A percentile compares a stretch with the other conserved stretches of the same genome.
Conservation (phyloP, 2,888 invertebrate genomes). For the Temnothorax unifasciatus region DNA sequence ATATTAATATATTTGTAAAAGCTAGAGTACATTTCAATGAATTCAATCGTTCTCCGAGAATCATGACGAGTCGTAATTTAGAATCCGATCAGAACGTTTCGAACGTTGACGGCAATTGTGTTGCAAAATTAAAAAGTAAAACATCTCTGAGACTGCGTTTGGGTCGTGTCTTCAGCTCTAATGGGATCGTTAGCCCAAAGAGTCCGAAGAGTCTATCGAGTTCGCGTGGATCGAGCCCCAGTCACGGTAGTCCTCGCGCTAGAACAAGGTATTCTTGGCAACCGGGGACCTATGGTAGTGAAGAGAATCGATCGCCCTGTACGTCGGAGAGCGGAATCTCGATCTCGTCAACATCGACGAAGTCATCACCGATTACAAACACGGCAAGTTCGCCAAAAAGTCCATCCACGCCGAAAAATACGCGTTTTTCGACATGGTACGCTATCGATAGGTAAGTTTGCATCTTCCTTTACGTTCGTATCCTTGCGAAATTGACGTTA, state of each 20-base stretch:
- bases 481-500: background rate
- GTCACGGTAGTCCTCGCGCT: constrained; percentile 59
- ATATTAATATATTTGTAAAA: background rate
- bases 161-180: constrained; percentile 71
- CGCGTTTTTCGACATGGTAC: constrained; percentile 53
- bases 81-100: constrained; percentile 4
- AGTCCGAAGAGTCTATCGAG: constrained; percentile 70
- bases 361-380: constrained; percentile 35
- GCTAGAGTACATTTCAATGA: background rate
- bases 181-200: constrained; percentile 63
- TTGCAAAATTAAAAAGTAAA: constrained; percentile 61
- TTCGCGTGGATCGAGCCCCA: constrained; percentile 71
- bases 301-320: constrained; percentile 59
- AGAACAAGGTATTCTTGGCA: constrained; percentile 77
- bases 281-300: constrained; percentile 17
- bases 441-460: constrained; percentile 63
- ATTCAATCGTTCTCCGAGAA: background rate
- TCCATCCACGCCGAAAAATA: constrained; percentile 46
- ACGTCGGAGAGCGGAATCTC: constrained; percentile 63
- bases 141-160: constrained; percentile 73
- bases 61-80: constrained; percentile 59
- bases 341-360: constrained; percentile 32
- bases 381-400: constrained; percentile 43
- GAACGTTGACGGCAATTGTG: constrained; percentile 48
- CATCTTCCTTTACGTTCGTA: background rate